A percentile compares a stretch with the other conserved stretches of the same genome.
Evolutionary conservation across 2,797 vertebrate species (phyloP).

Genomic region (Lepus oiostolus): DNA sequence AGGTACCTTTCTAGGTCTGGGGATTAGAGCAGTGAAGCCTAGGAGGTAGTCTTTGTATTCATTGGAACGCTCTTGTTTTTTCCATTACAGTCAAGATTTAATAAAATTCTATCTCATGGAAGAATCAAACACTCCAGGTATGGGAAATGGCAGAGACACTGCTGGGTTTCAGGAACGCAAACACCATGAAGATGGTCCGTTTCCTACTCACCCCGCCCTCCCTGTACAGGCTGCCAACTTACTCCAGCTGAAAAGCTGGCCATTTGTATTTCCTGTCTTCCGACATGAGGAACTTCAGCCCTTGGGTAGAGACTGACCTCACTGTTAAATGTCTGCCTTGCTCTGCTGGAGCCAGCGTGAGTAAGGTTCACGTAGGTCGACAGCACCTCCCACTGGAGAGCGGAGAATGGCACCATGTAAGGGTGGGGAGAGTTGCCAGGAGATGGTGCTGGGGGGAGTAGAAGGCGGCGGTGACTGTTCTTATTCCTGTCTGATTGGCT

Average conservation of each 20-base stretch:
- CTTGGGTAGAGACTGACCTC: background rate
- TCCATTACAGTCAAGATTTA: background rate
- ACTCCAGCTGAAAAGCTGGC: background rate
- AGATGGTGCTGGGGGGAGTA: background rate
- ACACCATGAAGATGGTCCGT: background rate
- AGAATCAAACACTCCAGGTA: background rate
- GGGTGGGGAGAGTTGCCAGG: background rate
- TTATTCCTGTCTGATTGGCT: background rate
- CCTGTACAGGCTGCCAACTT: background rate
- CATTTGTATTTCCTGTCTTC: background rate
- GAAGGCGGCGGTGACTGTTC: background rate
- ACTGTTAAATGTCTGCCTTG: background rate
- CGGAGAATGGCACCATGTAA: background rate
- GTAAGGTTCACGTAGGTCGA: accelerated
- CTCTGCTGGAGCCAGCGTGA: background rate
- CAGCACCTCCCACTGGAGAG: background rate
- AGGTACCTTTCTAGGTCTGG: background rate
- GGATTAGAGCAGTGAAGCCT: background rate
- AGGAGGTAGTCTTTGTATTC: too few species aligned
- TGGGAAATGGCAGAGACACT: background rate
- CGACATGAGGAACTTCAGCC: background rate
- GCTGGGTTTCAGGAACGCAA: background rate
- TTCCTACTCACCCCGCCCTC: background rate
- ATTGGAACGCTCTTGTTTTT: background rate
- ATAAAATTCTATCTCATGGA: background rate